These are phyloP conservation scores for Melopsittacus undulatus DNA, from an alignment of 2,797 vertebrate species.

Conservation along the genomic window DNA sequence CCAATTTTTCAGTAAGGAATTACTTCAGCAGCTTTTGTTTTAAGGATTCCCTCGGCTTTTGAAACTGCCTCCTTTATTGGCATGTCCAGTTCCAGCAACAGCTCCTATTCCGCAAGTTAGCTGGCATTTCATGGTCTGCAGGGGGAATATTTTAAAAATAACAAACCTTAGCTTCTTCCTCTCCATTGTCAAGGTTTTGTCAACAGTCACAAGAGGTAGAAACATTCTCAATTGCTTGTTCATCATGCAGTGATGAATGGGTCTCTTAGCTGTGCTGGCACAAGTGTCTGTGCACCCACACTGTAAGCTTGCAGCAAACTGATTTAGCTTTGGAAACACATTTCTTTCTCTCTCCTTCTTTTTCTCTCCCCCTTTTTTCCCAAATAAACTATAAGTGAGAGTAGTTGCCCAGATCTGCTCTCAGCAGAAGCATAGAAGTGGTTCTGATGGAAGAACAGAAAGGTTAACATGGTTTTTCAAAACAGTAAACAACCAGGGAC, in stretches of 20 bases:
- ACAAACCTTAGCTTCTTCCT: slow-evolving; percentile 4
- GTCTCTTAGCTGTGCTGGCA: slow-evolving; percentile 3
- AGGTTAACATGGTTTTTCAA: not conserved
- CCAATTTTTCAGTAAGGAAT: not conserved
- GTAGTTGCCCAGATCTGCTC: not conserved
- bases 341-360: not conserved
- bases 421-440: not conserved
- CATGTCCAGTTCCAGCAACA: not conserved
- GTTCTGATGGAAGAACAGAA: not conserved
- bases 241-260: not conserved
- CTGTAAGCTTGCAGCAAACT: not conserved
- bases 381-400: not conserved
- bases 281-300: not conserved
- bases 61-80: slow-evolving; percentile 29
- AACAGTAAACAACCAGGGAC: not conserved
- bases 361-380: not conserved
- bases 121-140: not conserved
- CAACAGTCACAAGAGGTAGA: slow-evolving; percentile 41
- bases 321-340: slow-evolving; percentile 16
- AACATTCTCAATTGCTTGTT: slow-evolving; percentile 39
- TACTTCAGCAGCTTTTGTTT: slow-evolving; percentile 47
- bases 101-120: not conserved
- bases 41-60: slow-evolving; percentile 7
- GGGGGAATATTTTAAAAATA: slow-evolving; percentile 28
- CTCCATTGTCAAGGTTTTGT: slow-evolving; percentile 26